These are phyloP conservation scores for Bombylius discolor DNA, from an alignment of 2,888 invertebrate genomes.

Conservation along the genomic window DNA sequence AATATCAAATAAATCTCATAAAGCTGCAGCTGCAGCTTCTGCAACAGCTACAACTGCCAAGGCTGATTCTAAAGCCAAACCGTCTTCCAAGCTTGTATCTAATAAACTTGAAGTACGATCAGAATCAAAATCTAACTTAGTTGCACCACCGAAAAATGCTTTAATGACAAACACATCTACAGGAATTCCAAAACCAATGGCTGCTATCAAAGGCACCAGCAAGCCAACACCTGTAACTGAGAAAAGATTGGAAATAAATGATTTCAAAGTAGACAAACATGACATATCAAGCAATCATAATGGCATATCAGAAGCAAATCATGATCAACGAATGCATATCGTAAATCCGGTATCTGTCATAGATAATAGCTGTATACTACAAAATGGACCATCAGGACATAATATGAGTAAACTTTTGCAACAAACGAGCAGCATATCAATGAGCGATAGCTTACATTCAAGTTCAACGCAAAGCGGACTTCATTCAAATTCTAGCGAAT, in stretches of 20 bases:
- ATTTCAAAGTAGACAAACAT: conserved; percentile 41
- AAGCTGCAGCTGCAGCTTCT: conserved; percentile 25
- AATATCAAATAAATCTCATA: conserved; percentile 28
- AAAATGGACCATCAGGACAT: conserved; percentile 19
- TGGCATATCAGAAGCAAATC: conserved; percentile 17
- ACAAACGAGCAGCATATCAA: conserved; percentile 42
- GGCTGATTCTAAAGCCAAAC: conserved; percentile 39
- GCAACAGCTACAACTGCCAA: conserved; percentile 18
- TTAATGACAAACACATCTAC: conserved; percentile 33
- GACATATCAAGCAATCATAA: conserved; percentile 28
- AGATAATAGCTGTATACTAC: conserved; percentile 1
- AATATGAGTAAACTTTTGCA: conserved; percentile 29
- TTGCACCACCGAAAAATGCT: conserved; percentile 17
- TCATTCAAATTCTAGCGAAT: conserved; percentile 58
- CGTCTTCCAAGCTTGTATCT: conserved; percentile 35
- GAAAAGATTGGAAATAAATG: conserved; percentile 26
- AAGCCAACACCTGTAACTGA: conserved; percentile 50
- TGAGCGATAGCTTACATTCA: conserved; percentile 54
- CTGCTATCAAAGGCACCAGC: conserved; percentile 80
- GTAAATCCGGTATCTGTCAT: conserved; percentile 19
- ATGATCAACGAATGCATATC: conserved; percentile 21
- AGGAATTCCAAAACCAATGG: conserved; percentile 82
- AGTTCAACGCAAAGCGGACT: conserved; percentile 44
- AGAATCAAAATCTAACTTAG: conserved; percentile 30
- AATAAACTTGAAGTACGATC: conserved; percentile 19